Percentiles rank a stretch among this genome's conserved stretches.
phyloP scores from a whole-genome alignment of 2,888 invertebrate genomes.

The Diogma glabrata region DNA sequence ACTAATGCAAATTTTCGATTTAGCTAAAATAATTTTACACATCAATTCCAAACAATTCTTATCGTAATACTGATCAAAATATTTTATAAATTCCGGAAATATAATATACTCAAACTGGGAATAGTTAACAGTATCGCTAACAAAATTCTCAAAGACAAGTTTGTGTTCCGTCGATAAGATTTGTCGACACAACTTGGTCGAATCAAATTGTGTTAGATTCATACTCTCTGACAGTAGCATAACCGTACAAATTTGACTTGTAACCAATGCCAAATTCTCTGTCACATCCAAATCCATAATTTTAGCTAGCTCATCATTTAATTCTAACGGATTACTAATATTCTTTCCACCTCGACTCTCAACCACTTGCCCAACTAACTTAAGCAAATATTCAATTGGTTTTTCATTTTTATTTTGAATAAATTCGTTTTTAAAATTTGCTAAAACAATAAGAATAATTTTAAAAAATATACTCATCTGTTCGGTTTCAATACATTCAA shows the following conservation, averaged over 20 bases:
- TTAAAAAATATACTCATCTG: slow-evolving; percentile 58
- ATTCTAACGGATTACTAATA: slow-evolving; percentile 44
- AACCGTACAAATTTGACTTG: slow-evolving; percentile 45
- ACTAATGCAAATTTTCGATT: slow-evolving; percentile 49
- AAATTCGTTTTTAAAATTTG: slow-evolving; percentile 17
- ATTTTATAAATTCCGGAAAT: slow-evolving; percentile 52
- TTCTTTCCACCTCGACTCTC: slow-evolving; percentile 53
- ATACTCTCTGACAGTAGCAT: slow-evolving; percentile 49
- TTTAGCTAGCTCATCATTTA: slow-evolving; percentile 43
- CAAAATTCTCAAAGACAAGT: slow-evolving; percentile 48
- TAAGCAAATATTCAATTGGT: slow-evolving; percentile 38
- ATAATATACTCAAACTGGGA: slow-evolving; percentile 62
- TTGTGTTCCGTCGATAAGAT: background rate
- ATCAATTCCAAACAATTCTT: slow-evolving; percentile 46
- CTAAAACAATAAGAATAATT: slow-evolving; percentile 35
- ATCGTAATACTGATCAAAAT: slow-evolving; percentile 45
- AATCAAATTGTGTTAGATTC: slow-evolving; percentile 58
- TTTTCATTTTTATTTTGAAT: slow-evolving; percentile 10
- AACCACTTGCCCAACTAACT: slow-evolving; percentile 48
- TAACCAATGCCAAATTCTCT: slow-evolving; percentile 3
- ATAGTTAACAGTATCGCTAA: slow-evolving; percentile 52
- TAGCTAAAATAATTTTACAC: slow-evolving; percentile 51
- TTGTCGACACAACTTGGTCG: slow-evolving; percentile 49
- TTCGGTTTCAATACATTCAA: slow-evolving; percentile 48
- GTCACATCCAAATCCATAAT: slow-evolving; percentile 20